Conservation (phyloP, 2,888 invertebrate genomes). For the Plebejus anna region DNA sequence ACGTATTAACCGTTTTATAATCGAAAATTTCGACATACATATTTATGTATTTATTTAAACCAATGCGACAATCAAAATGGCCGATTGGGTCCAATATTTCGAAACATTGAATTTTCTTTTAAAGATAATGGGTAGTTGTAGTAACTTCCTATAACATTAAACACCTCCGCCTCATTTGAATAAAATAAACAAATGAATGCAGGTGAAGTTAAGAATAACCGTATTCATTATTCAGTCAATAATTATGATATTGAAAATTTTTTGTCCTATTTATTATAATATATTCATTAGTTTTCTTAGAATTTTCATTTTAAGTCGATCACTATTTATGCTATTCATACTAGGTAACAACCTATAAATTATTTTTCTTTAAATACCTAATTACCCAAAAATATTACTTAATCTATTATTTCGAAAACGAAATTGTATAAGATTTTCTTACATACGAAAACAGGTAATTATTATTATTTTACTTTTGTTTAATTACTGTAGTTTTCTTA, state of each 20-base stretch:
- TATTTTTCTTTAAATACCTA: no score
- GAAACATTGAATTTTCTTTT: slow-evolving; percentile 21
- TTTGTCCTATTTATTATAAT: no score
- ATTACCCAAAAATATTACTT: no score
- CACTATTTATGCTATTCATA: no score
- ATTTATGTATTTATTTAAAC: neutral
- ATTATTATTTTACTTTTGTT: no score
- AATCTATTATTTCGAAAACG: no score
- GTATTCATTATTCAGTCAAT: neutral
- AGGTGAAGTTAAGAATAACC: neutral
- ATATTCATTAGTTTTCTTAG: neutral
- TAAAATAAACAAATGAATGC: slow-evolving; percentile 9
- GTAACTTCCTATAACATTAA: neutral
- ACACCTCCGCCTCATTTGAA: neutral
- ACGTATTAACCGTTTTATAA: slow-evolving; percentile 19
- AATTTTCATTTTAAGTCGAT: no score
- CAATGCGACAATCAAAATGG: neutral
- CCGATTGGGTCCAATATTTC: slow-evolving; percentile 1
- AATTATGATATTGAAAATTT: neutral
- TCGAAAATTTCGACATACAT: slow-evolving; percentile 13
- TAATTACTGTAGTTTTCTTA: no score
- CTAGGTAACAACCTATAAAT: no score
- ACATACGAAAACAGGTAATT: no score
- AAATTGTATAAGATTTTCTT: no score
- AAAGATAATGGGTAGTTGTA: neutral